Evolutionary conservation across 2,113 vertebrate species (phyloP).

Genomic region (Poicephalus gulielmi): DNA sequence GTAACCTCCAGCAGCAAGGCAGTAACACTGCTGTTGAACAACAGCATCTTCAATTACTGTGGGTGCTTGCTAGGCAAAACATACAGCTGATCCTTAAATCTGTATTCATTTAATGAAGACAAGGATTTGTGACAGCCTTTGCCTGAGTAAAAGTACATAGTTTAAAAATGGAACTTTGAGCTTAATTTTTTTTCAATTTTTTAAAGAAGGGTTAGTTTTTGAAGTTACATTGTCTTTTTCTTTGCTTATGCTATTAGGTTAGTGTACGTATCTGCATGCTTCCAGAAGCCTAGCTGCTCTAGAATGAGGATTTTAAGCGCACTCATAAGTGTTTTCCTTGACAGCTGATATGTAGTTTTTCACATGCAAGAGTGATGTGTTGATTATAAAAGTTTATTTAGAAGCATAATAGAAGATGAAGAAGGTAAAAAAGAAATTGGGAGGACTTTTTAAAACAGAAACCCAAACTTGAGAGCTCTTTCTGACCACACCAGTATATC

Average conservation of each 20-base stretch:
- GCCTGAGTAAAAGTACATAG: not conserved
- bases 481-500: not conserved
- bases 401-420: not conserved
- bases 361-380: not conserved
- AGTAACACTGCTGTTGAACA: not conserved
- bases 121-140: not conserved
- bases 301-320: not conserved
- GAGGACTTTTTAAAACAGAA: not conserved
- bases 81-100: not conserved
- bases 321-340: not conserved
- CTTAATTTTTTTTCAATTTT: not conserved
- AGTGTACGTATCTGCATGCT: not conserved
- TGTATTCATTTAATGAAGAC: not conserved
- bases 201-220: not conserved
- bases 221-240: not conserved
- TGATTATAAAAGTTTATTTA: not conserved
- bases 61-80: not conserved
- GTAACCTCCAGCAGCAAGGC: not conserved
- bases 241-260: not conserved
- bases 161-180: not conserved
- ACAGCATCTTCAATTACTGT: not conserved
- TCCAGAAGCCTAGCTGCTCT: not conserved
- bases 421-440: not conserved
- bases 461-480: not conserved
- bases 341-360: not conserved